Conservation (phyloP, 2,113 vertebrate genomes). For the Epinephelus fuscoguttatus region DNA sequence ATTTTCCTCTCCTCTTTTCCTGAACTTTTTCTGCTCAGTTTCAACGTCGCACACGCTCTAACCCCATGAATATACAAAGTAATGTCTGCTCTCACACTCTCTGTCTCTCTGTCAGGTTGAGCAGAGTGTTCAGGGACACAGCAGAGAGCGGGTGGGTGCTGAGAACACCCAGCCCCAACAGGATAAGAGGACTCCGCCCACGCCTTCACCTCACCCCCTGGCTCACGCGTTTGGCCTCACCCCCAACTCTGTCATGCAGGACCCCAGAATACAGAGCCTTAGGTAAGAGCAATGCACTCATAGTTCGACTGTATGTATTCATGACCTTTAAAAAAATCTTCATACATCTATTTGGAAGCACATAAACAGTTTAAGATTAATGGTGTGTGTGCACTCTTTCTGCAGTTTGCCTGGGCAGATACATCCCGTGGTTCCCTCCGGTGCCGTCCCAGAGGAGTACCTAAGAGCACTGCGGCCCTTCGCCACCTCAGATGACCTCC, state of each 20-base stretch:
- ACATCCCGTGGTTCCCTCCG: constrained; percentile 91
- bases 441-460: constrained; percentile 91
- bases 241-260: constrained; percentile 86
- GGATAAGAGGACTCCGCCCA: constrained; percentile 73
- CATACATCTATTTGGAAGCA: background rate
- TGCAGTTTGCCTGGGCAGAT: constrained; percentile 92
- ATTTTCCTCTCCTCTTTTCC: constrained; percentile 24
- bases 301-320: background rate
- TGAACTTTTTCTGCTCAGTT: constrained; percentile 38
- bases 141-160: constrained; percentile 62
- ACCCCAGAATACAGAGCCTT: constrained; percentile 91
- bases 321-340: background rate
- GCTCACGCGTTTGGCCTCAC: constrained; percentile 76
- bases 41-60: constrained; percentile 8
- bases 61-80: constrained; percentile 9
- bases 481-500: constrained; percentile 90
- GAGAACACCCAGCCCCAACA: constrained; percentile 69
- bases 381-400: background rate
- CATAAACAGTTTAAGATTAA: background rate
- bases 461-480: constrained; percentile 94
- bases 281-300: constrained; percentile 82
- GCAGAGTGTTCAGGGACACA: constrained; percentile 53
- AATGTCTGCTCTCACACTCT: constrained; percentile 19
- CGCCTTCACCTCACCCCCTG: constrained; percentile 67
- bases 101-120: constrained; percentile 65